phyloP scores from a whole-genome alignment of 2,113 vertebrate species.

The Arothron firmamentum region DNA sequence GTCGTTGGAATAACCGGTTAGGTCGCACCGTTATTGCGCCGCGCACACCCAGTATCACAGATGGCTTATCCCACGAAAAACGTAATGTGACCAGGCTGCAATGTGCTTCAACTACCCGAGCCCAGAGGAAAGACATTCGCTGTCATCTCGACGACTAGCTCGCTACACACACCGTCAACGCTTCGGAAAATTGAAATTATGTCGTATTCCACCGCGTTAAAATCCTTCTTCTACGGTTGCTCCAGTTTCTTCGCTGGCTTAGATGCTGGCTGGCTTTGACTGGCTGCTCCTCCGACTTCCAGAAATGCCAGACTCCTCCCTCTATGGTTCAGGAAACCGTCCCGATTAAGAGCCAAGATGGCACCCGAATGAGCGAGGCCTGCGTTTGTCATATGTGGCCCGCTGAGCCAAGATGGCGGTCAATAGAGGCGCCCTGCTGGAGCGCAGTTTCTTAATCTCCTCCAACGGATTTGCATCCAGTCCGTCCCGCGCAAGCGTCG shows the following conservation, averaged over 20 bases:
- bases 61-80: slow-evolving; percentile 51
- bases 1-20: slow-evolving; percentile 49
- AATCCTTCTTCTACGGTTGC: slow-evolving; percentile 49
- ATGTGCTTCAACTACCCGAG: slow-evolving; percentile 51
- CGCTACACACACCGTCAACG: slow-evolving; percentile 11
- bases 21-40: slow-evolving; percentile 52
- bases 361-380: background rate
- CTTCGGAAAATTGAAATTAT: slow-evolving; percentile 16
- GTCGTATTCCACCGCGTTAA: slow-evolving; percentile 18
- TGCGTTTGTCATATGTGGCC: background rate
- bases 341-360: slow-evolving; percentile 64
- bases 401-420: slow-evolving; percentile 71
- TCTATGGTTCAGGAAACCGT: slow-evolving; percentile 65
- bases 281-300: slow-evolving; percentile 65
- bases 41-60: slow-evolving; percentile 56
- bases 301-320: slow-evolving; percentile 72
- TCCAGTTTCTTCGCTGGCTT: slow-evolving; percentile 50
- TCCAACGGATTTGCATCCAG: slow-evolving; percentile 48
- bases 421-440: slow-evolving; percentile 16
- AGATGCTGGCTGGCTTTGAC: slow-evolving; percentile 67
- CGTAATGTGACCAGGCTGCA: slow-evolving; percentile 31
- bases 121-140: slow-evolving; percentile 26
- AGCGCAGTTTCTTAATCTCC: slow-evolving; percentile 70
- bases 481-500: slow-evolving; percentile 59
- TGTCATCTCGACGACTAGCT: slow-evolving; percentile 37